Evolutionary conservation across 2,113 vertebrate genomes (phyloP).

Genomic region (Mystacornis crossleyi): DNA sequence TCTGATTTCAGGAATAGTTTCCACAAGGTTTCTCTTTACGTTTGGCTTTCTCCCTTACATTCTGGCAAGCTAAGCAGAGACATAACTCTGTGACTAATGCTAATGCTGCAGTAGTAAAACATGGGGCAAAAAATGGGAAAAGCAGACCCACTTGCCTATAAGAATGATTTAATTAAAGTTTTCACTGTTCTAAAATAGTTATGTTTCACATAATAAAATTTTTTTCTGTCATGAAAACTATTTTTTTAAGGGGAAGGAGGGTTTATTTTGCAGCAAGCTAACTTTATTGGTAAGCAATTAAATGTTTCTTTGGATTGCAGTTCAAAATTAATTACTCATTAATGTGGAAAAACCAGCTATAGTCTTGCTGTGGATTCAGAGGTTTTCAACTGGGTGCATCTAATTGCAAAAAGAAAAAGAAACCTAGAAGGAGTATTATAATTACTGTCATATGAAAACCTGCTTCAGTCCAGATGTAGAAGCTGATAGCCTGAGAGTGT

Average conservation of each 20-base stretch:
- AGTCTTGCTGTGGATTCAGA: background rate
- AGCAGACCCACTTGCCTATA: background rate
- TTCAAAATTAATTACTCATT: constrained; percentile 47
- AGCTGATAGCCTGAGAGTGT: constrained; percentile 43
- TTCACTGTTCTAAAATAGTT: constrained; percentile 36
- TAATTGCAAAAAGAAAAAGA: constrained; percentile 10
- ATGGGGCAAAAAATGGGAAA: constrained; percentile 45
- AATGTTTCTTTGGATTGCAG: constrained; percentile 34
- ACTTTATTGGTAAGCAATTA: constrained; percentile 53
- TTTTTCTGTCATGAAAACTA: constrained; percentile 29
- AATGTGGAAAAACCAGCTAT: constrained; percentile 46
- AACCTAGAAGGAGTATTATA: constrained; percentile 1
- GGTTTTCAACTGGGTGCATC: constrained; percentile 19
- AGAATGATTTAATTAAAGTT: constrained; percentile 64
- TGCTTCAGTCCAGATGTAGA: constrained; percentile 56
- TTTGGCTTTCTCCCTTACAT: background rate
- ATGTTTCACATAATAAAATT: constrained; percentile 52
- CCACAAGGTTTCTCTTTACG: background rate
- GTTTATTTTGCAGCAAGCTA: constrained; percentile 29
- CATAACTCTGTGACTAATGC: constrained; percentile 22
- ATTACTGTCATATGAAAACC: constrained; percentile 61
- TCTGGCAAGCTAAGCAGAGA: constrained; percentile 1
- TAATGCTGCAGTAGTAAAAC: constrained; percentile 39
- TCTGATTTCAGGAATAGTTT: background rate
- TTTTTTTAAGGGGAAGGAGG: constrained; percentile 17